Percentiles rank a stretch among this genome's conserved stretches.
Evolutionary conservation across 2,888 invertebrate genomes (phyloP).

Genomic region (Apoda limacodes): DNA sequence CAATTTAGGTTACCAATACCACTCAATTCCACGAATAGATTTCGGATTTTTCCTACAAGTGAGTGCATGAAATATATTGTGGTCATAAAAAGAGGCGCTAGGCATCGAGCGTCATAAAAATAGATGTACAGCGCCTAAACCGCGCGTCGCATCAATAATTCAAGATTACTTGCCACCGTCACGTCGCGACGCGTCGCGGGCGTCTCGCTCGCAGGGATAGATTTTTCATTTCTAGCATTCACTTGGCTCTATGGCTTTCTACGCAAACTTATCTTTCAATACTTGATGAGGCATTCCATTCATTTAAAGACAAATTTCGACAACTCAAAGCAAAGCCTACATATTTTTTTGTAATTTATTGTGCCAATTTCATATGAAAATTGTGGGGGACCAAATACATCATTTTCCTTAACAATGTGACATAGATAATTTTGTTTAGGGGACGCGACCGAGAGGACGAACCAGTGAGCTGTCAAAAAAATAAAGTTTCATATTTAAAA

Average conservation of each 20-base stretch:
- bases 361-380: too few relatives aligned
- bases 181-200: slow-evolving; percentile 14
- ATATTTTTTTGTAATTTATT: too few relatives aligned
- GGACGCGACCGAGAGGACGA: slow-evolving; percentile 22
- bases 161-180: slow-evolving; percentile 54
- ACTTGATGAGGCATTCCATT: background rate
- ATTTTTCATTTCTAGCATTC: slow-evolving; percentile 35
- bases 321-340: too few relatives aligned
- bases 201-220: slow-evolving; percentile 23
- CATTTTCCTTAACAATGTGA: slow-evolving; percentile 28
- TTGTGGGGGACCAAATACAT: too few relatives aligned
- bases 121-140: slow-evolving; percentile 49
- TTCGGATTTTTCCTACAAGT: slow-evolving; percentile 39
- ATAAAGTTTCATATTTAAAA: slow-evolving; percentile 57
- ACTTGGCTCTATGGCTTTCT: slow-evolving; percentile 20
- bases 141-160: slow-evolving; percentile 57
- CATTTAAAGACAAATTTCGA: background rate
- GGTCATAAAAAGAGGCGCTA: slow-evolving; percentile 54
- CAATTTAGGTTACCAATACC: slow-evolving; percentile 44
- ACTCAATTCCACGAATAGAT: slow-evolving; percentile 47
- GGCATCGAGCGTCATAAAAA: slow-evolving; percentile 50
- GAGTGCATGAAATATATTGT: slow-evolving; percentile 53
- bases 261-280: background rate
- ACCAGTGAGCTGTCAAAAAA: slow-evolving; percentile 53
- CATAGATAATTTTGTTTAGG: slow-evolving; percentile 31